Base-by-base conservation (phyloP, 2,797 vertebrate species). In the Emydoidea blandingii region DNA sequence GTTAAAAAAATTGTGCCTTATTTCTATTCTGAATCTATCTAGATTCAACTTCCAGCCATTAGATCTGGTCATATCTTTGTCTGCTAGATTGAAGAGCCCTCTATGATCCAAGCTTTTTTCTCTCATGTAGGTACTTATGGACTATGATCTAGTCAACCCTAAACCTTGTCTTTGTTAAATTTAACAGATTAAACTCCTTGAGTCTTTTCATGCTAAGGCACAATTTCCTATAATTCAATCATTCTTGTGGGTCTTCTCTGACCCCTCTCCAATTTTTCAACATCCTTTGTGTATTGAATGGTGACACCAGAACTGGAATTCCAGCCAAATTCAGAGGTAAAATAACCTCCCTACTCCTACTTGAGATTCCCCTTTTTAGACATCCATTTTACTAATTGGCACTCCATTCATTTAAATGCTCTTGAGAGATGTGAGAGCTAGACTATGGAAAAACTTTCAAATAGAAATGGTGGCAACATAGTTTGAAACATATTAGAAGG, bases 341-440 rank as follows among this genome's bases (percentile, higher is more conserved):
- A 41, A 72, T 72, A 68, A 72, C 19, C n/a, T 72, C n/a, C n/a
- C 9, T 72, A 18, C 15, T 62, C 68, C 54, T 72, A 27, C 52
- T 79, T 0, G 0, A 29, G 56, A 29, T 27, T 91, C 10, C n/a
- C 29, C 82, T 78, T 74, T 49, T 9, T 18, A 37, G 50, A 59
- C 4, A 79, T 56, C 19, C 19, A 21, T 89, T 92, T 92, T 89
- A 49, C 59, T 84, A 92, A 87, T 31, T 4, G 4, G 41, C 79
- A 87, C 25, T 76, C 93, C 92, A 84, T 27, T 91, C 81, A 95
- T 41, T 6, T n/a, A 83, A 74, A 16, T 85, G 29, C 72, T 90
- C 44, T 54, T 93, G 41, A 80, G 92, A 53, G 50, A 37, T 93
- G 93, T 41, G 85, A 74, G 57, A 91, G 88, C 87, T 87, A 76